Evolutionary conservation across 2,888 invertebrate genomes (phyloP), one percentile per base, ranked within the genome.

Genomic region (Falcaria lacertinaria): DNA sequence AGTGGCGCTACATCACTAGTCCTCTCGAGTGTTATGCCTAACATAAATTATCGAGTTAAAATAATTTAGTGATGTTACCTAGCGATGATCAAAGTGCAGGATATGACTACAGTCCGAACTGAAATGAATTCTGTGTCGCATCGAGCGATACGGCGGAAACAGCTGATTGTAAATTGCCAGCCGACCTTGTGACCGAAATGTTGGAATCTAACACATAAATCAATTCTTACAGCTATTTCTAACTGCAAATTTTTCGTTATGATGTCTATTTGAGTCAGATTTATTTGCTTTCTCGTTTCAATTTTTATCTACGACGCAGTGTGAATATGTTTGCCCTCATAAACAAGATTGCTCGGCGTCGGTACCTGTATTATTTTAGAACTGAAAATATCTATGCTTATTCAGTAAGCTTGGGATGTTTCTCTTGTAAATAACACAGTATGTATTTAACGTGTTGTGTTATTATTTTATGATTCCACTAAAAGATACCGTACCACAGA

Each of bases 51-150:
- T 28, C 28, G 8, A 11, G 11, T 11, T 43, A 50, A 50, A 46
- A 51, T 51, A 48, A 38, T 48, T 47, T 47, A 46, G 52, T 57
- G 60, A 60, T 57, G 57, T 48, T 39, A 41, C 33, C 42, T 35
- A 19, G 33, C 19, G 19, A 19, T 45, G 52, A 55, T 61, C 61
- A 61, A 61, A 61, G 62, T 15, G 41, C 17, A 60, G 61, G 61
- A 61, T 50, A 62, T 52, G 42, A 62, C 62, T 46, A 48, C 43
- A 33, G 28, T 16, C 28, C 36, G 2, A n/a, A 35, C 39, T 44
- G 43, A 46, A 37, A 37, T 5, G 14, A 15, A 22, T 37, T 37
- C 22, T 37, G 37, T 37, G 37, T 37, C 13, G 19, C 36, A 36
- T 22, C 15, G 14, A 37, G 11, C 14, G 14, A 37, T 37, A 4